phyloP scores from a whole-genome alignment of 35 echinoderm and acorn worm genomes.

The Antedon bifida region DNA sequence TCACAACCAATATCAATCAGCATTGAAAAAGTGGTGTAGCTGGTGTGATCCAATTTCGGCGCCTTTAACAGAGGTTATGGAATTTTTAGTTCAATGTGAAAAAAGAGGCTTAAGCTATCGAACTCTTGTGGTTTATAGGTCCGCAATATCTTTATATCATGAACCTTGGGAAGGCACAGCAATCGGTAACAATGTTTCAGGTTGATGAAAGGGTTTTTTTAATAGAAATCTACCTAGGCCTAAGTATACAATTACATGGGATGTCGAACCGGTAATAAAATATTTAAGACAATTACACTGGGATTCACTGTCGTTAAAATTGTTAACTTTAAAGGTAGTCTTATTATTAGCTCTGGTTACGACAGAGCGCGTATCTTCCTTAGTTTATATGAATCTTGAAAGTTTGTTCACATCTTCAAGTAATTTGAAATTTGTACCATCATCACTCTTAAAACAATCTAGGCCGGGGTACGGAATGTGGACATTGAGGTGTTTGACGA shows the following conservation, averaged over 20 bases:
- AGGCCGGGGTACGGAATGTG: not conserved
- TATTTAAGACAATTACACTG: not conserved
- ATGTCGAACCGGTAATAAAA: constrained; percentile 4
- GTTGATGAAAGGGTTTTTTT: constrained; percentile 25
- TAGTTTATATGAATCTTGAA: not conserved
- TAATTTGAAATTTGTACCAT: not conserved
- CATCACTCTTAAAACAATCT: not conserved
- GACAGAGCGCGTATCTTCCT: not conserved
- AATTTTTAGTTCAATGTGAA: constrained; percentile 9
- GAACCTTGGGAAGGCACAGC: not conserved
- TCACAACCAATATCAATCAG: not conserved
- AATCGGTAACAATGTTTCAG: not conserved
- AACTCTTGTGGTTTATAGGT: no score
- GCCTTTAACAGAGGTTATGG: constrained; percentile 7
- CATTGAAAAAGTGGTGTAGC: constrained; percentile 13
- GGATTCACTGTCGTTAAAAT: not conserved
- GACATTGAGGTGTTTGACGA: not conserved
- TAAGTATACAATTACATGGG: constrained; percentile 8
- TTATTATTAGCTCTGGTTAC: not conserved
- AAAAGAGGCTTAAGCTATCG: no score
- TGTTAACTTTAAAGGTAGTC: constrained; percentile 11
- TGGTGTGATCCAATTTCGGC: constrained; percentile 31
- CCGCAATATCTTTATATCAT: no score
- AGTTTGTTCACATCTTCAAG: not conserved
- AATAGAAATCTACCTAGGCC: not conserved